phyloP scores from a whole-genome alignment of 2,113 vertebrate genomes.

The Prinia subflava region DNA sequence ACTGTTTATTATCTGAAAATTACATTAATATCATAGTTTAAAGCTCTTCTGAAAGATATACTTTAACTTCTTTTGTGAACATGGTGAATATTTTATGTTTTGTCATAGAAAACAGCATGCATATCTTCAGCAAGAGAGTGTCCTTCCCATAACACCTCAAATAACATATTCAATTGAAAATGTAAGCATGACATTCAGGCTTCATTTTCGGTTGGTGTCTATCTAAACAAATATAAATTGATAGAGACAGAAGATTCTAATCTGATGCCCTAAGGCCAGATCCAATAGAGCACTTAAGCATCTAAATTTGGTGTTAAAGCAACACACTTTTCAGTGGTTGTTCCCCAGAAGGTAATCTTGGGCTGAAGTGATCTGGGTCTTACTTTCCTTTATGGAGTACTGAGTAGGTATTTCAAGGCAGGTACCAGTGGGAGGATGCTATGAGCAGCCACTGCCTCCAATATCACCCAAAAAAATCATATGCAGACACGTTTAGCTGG shows the following conservation, averaged over 20 bases:
- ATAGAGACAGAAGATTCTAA: conserved; percentile 47
- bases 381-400: not conserved
- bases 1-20: conserved; percentile 21
- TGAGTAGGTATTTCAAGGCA: not conserved
- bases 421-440: not conserved
- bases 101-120: not conserved
- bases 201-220: conserved; percentile 48
- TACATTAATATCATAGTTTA: not conserved
- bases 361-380: not conserved
- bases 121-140: conserved; percentile 4
- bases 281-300: conserved; percentile 18
- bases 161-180: conserved; percentile 50
- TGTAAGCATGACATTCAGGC: conserved; percentile 59
- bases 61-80: not conserved
- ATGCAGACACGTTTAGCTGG: not conserved
- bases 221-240: conserved; percentile 44
- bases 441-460: not conserved
- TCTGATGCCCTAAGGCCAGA: conserved; percentile 41
- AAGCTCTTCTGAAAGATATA: not conserved
- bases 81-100: conserved; percentile 23
- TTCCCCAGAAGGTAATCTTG: not conserved
- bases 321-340: not conserved
- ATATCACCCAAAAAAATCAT: not conserved
- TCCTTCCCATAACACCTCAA: conserved; percentile 43
- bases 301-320: conserved; percentile 16